Evolutionary conservation across 2,797 vertebrate species (phyloP).

Genomic region (Poecilia wingei): DNA sequence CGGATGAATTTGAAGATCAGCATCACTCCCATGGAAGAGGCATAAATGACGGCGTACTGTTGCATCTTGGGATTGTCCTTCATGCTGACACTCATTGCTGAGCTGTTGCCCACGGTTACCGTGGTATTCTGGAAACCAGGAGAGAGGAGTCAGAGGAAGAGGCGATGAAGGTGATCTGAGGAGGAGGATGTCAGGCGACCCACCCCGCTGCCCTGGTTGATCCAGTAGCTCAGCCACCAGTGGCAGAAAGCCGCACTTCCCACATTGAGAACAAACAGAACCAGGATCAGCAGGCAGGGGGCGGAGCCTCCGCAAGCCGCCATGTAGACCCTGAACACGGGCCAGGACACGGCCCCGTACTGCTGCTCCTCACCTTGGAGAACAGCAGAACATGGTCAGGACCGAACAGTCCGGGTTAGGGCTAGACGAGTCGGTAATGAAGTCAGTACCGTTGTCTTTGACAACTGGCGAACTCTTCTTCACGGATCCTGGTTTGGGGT

Average conservation of each 20-base stretch:
- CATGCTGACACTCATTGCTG: slow-evolving; percentile 86
- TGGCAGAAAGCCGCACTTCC: slow-evolving; percentile 93
- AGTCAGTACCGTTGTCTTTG: slow-evolving; percentile 83
- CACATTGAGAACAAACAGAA: slow-evolving; percentile 88
- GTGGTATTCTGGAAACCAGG: slow-evolving; percentile 81
- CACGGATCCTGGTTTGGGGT: slow-evolving; percentile 88
- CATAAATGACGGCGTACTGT: slow-evolving; percentile 88
- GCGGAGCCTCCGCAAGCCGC: slow-evolving; percentile 87
- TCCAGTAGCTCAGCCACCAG: slow-evolving; percentile 97
- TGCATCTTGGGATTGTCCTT: slow-evolving; percentile 90
- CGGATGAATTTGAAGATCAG: slow-evolving; percentile 88
- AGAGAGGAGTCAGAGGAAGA: background rate
- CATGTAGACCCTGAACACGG: slow-evolving; percentile 88
- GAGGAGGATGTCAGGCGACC: slow-evolving; percentile 37
- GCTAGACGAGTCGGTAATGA: background rate
- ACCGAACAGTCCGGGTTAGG: background rate
- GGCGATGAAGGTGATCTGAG: background rate
- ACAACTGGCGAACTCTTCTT: slow-evolving; percentile 87
- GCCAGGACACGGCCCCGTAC: slow-evolving; percentile 88
- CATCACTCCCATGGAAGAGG: slow-evolving; percentile 92
- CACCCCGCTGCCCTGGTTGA: slow-evolving; percentile 95
- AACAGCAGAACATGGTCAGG: background rate
- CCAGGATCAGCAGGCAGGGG: slow-evolving; percentile 88
- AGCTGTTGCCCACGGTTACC: slow-evolving; percentile 81
- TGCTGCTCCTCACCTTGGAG: slow-evolving; percentile 83